Base-by-base conservation (phyloP, 2,113 vertebrate species). In the Macquaria ambigua region DNA sequence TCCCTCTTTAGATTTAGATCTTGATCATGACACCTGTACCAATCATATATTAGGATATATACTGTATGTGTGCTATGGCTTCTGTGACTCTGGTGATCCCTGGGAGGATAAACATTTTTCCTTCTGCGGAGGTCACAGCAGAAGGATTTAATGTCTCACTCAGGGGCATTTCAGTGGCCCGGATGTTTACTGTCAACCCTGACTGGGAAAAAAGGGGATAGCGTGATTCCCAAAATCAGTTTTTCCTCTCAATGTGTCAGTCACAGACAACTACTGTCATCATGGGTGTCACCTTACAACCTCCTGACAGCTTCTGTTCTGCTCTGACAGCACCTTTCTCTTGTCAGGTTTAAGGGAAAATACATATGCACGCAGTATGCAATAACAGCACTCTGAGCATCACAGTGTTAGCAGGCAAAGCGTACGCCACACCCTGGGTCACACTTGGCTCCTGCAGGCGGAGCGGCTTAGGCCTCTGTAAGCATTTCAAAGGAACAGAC, bases 401-500 rank as follows among this genome's bases (percentile, higher is more conserved):
- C 23, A 46, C 25, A 43, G 59, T 66, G 73, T 59, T 79, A 52
- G 62, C 71, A 82, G 0, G 46, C 58, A 61, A 72, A 66, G 64
- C 50, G 0, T 34, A 37, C 66, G 18, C 46, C 73, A 58, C 81
- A 81, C 75, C 76, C 72, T 39, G 53, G 72, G 87, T 86, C 77
- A 90, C 64, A 70, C 89, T 89, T 85, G 83, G 81, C 78, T 74
- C 86, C 70, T 59, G 37, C 59, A 61, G 89, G 83, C 56, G 7
- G 78, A 75, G 68, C 56, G 53, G 89, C 78, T 90, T 80, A 89
- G 78, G 56, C 46, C 67, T 86, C 81, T 84, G 69, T 88, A 87
- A 87, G 55, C 63, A 87, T 92, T 90, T 92, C 90, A 94, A 94
- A 93, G 90, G 77, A 73, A 12, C 34, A 82, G 79, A 80, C 81